Conservation (phyloP, 2,113 vertebrate species). For the Hirundichthys speculiger region DNA sequence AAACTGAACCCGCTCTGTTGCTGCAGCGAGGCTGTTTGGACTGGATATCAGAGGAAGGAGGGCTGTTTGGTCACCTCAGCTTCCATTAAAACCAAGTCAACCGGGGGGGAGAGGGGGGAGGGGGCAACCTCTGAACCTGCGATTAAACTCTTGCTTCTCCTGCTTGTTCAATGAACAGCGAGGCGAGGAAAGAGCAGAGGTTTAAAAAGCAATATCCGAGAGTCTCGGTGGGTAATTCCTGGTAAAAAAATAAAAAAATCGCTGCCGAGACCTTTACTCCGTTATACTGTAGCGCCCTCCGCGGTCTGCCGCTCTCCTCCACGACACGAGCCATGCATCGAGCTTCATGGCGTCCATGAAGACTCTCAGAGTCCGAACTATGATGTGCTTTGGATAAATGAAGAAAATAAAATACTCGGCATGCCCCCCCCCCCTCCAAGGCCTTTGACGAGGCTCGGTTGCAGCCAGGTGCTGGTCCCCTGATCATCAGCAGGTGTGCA, state of each 20-base stretch:
- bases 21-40: slow-evolving; percentile 9
- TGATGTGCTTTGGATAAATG: no score
- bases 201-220: slow-evolving; percentile 71
- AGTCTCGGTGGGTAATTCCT: slow-evolving; percentile 60
- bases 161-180: slow-evolving; percentile 44
- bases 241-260: slow-evolving; percentile 67
- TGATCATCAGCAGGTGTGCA: no score
- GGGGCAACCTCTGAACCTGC: slow-evolving; percentile 49
- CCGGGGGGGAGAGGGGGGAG: no score
- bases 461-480: no score
- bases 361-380: no score
- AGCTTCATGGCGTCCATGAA: no score
- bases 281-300: slow-evolving; percentile 71
- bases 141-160: slow-evolving; percentile 55
- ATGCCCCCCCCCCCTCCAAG: no score
- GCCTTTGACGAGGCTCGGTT: no score
- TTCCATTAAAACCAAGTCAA: slow-evolving; percentile 70
- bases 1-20: slow-evolving; percentile 62
- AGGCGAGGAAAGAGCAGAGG: slow-evolving; percentile 35
- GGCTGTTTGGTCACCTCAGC: slow-evolving; percentile 46
- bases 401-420: no score
- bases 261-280: slow-evolving; percentile 69
- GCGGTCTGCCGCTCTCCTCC: slow-evolving; percentile 62
- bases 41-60: slow-evolving; percentile 5
- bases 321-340: no score